phyloP scores from a whole-genome alignment of 2,888 invertebrate genomes.

The Nesidiocoris tenuis region DNA sequence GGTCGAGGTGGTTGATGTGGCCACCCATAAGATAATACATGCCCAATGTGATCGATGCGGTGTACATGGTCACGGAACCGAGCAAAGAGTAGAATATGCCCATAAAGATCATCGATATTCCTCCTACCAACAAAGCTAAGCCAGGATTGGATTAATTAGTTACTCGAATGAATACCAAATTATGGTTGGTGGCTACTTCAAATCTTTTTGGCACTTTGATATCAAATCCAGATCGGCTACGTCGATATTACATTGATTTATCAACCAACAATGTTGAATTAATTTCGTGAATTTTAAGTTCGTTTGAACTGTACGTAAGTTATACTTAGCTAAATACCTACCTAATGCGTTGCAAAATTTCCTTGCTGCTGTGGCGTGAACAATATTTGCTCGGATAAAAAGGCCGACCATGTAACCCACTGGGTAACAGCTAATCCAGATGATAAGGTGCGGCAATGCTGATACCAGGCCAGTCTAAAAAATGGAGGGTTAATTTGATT shows the following conservation, averaged over 20 bases:
- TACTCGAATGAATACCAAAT: too few species aligned
- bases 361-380: not conserved
- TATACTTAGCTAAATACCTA: too few species aligned
- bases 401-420: conserved; percentile 9
- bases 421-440: conserved; percentile 17
- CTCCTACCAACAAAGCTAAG: conserved; percentile 3
- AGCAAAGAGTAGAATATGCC: not conserved
- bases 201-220: too few species aligned
- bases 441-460: conserved; percentile 3
- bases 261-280: too few species aligned
- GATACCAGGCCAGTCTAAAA: conserved; percentile 10
- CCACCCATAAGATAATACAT: conserved; percentile 17
- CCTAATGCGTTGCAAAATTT: conserved; percentile 17
- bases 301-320: too few species aligned
- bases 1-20: conserved; percentile 14
- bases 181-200: too few species aligned
- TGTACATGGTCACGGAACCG: conserved; percentile 19
- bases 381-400: conserved; percentile 18
- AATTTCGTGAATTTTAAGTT: too few species aligned
- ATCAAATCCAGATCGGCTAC: too few species aligned
- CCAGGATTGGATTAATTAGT: not conserved
- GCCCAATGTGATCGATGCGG: conserved; percentile 1
- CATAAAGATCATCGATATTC: not conserved
- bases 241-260: too few species aligned
- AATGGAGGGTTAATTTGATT: too few species aligned